Evolutionary conservation across 1,140 invertebrate genomes (phyloP), one percentile per base, ranked within the genome.

Genomic region (Heliconius nattereri): DNA sequence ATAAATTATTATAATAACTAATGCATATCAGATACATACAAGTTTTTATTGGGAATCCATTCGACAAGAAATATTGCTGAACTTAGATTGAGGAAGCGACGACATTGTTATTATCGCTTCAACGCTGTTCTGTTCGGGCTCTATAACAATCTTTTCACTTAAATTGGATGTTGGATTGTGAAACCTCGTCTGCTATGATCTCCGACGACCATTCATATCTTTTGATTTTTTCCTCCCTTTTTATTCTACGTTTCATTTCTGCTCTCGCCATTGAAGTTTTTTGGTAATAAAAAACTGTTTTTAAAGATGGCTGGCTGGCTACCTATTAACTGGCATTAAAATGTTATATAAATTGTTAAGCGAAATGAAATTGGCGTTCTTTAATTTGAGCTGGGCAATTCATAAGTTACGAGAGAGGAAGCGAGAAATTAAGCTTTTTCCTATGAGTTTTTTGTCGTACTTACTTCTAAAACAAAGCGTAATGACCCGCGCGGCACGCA

Each of bases 401-500:
- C 70, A 54, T 70, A 29, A 71, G 54, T 72, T 81, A 90, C 90
- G 88, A 91, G 90, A 81, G 83, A 86, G 87, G 87, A 90, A 90
- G 86, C 87, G 81, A 90, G 86, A 87, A 89, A 91, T 91, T 90
- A 82, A 86, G 90, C 86, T 91, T 91, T 93, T 90, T 83, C 89
- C 86, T 82, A 86, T 84, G 86, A 87, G 85, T 93, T 94, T 94
- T 94, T 93, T 92, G 90, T 91, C 88, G 89, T 92, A 89, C 90
- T 91, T 91, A 89, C 85, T 86, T 85, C 86, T 91, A 93, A 94
- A 94, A 93, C 92, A 93, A 92, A 92, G 91, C 92, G 88, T 94
- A 94, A 94, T 94, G 91, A 93, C 91, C 92, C 90, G 86, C 90
- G 90, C 89, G 88, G 89, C 85, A 92, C 91, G 92, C 92, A 91